A percentile compares a stretch with the other conserved stretches of the same genome.
Evolutionary conservation across 2,888 invertebrate species (phyloP).

Genomic region (Caenorhabditis imperialis): DNA sequence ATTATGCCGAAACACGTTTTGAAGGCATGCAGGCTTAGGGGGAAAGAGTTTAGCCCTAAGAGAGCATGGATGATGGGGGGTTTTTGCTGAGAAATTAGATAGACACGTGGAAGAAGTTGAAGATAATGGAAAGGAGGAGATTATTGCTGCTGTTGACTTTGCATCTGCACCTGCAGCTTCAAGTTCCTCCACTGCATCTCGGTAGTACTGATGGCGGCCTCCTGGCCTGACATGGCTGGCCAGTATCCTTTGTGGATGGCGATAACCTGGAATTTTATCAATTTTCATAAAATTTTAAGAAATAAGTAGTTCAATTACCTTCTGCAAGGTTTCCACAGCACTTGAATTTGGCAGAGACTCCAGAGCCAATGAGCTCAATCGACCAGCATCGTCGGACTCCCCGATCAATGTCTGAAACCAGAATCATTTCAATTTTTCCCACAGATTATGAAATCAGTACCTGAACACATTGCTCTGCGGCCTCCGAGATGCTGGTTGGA

Average conservation of each 20-base stretch:
- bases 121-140: no score
- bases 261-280: slow-evolving; percentile 64
- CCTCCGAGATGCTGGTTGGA: slow-evolving; percentile 94
- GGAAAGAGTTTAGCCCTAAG: background rate
- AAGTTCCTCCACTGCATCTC: slow-evolving; percentile 71
- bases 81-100: slow-evolving; percentile 4
- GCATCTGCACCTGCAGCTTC: slow-evolving; percentile 51
- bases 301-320: slow-evolving; percentile 56
- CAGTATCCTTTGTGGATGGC: slow-evolving; percentile 77
- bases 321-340: slow-evolving; percentile 76
- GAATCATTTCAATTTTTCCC: slow-evolving; percentile 78
- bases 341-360: slow-evolving; percentile 65
- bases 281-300: background rate
- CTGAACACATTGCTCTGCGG: slow-evolving; percentile 94
- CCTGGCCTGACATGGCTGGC: slow-evolving; percentile 72
- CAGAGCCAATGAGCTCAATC: slow-evolving; percentile 63
- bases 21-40: slow-evolving; percentile 1
- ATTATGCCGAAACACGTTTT: no score
- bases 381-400: slow-evolving; percentile 63
- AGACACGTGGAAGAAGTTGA: no score
- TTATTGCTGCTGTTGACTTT: slow-evolving; percentile 26
- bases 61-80: background rate
- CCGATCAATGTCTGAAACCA: slow-evolving; percentile 85
- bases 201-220: slow-evolving; percentile 68
- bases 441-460: slow-evolving; percentile 80